Base-by-base conservation (phyloP, 1,140 invertebrate species). In the Notospermus geniculatus region DNA sequence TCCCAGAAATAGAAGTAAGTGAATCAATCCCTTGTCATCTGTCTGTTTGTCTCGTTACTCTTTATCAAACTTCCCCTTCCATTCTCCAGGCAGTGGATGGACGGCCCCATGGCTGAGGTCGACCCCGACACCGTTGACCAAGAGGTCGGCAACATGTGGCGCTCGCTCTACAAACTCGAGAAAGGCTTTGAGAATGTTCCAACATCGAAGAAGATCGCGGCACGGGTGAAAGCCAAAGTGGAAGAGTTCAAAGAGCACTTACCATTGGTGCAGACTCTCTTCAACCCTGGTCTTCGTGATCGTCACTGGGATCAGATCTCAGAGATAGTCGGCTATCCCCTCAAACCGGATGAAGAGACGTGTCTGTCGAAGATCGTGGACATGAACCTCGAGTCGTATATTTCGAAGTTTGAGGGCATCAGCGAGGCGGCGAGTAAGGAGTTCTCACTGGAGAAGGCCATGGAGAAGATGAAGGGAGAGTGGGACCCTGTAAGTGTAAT, bases 281-380 rank as follows among this genome's bases (percentile, higher is more conserved):
- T 95, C 43, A 98, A 97, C 85, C 93, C 94, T 2, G 93, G 79
- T 54, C 88, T 98, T 84, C 90, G 96, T 73, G 87, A 87, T 13
- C 85, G 95, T 11, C 95, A 98, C 79, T 98, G 95, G 95, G 93
- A 96, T 72, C 90, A 92, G 80, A 89, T 98, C 13, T 95, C 93
- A 0, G 93, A 97, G 71, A 91, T 96, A 60, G 91, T 97, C 68
- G 94, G 93, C 0, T 96, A 95, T 79, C 93, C 93, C 0, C 89
- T 98, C 25, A 87, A 88, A 70, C 88, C 94, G 4, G 91, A 94
- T 64, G 87, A 91, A 4, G 88, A 90, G 19, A 85, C 92, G 60
- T 93, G 91, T 1, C 81, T 98, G 2, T 88, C 88, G 25, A 93
- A 93, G 83, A 73, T 85, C n/a, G 90, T 98, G 29, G 93, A 96